These are phyloP conservation scores for Allygus modestus DNA, from an alignment of 2,888 invertebrate genomes.

Conservation along the genomic window DNA sequence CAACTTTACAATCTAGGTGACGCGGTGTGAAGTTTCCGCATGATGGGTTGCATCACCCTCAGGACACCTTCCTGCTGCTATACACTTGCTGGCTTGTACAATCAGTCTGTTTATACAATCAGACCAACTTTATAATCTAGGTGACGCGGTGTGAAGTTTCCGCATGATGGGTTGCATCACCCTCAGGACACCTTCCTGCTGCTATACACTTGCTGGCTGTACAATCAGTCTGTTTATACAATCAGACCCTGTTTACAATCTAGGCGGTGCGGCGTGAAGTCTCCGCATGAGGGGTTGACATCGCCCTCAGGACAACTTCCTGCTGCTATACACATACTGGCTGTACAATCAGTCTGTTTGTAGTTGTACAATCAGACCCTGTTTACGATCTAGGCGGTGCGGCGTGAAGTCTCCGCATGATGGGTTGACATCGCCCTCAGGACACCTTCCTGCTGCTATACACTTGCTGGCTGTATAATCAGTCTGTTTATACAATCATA, in stretches of 20 bases:
- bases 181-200: conserved; percentile 31
- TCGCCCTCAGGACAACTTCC: conserved; percentile 29
- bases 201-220: background rate
- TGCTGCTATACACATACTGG: background rate
- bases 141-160: conserved; percentile 10
- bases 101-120: background rate
- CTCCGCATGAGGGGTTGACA: conserved; percentile 43
- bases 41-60: conserved; percentile 40
- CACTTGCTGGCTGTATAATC: conserved; percentile 20
- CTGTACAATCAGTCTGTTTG: conserved; percentile 30
- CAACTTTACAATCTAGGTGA: background rate
- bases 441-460: conserved; percentile 12
- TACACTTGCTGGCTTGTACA: background rate
- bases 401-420: conserved; percentile 43
- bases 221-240: conserved; percentile 30
- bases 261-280: conserved; percentile 7
- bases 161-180: conserved; percentile 41
- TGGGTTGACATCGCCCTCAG: conserved; percentile 48
- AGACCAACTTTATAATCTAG: background rate
- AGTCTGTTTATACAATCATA: conserved; percentile 8
- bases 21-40: background rate
- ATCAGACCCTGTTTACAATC: background rate
- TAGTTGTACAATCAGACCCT: conserved; percentile 10
- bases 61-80: conserved; percentile 18
- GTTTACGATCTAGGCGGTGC: background rate